These are phyloP conservation scores for Goniozus legneri DNA, from an alignment of 1,140 invertebrate species.

Conservation along the genomic window DNA sequence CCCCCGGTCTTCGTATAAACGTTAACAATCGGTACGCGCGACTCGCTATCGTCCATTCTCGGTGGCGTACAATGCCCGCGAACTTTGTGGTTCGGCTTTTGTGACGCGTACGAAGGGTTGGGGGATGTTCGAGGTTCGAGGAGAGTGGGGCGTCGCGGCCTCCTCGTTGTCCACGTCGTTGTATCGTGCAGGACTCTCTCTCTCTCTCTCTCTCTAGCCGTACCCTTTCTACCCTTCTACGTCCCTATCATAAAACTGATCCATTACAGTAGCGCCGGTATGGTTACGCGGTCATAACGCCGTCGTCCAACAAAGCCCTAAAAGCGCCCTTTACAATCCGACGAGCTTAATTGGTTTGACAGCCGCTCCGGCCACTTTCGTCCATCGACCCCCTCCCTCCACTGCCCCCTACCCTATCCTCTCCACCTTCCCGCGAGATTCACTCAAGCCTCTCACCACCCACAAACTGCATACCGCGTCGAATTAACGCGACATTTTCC, in stretches of 20 bases:
- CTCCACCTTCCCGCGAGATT: conserved; percentile 4
- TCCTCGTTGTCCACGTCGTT: conserved; percentile 10
- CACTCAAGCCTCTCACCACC: not conserved
- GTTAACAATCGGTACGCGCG: conserved; percentile 1
- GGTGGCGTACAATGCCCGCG: conserved; percentile 1
- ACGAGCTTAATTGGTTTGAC: conserved; percentile 27
- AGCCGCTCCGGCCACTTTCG: conserved; percentile 19
- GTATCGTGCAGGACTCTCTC: too few relatives aligned
- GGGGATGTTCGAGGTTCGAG: conserved; percentile 16
- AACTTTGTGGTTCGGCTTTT: conserved; percentile 19
- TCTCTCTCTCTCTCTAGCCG: too few relatives aligned
- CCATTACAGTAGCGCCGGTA: conserved; percentile 22
- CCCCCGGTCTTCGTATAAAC: not conserved
- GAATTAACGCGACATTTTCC: too few relatives aligned
- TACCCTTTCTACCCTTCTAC: too few relatives aligned
- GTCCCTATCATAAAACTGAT: conserved; percentile 28
- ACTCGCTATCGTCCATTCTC: not conserved
- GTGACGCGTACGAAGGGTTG: conserved; percentile 7
- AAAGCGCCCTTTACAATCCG: conserved; percentile 26
- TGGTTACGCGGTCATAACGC: conserved; percentile 15
- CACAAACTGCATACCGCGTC: not conserved
- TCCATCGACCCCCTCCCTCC: conserved; percentile 3
- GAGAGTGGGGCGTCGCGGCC: conserved; percentile 7
- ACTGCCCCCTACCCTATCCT: not conserved
- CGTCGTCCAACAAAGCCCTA: conserved; percentile 17